Evolutionary conservation across 2,888 invertebrate species (phyloP).

Genomic region (Chorisops tibialis): DNA sequence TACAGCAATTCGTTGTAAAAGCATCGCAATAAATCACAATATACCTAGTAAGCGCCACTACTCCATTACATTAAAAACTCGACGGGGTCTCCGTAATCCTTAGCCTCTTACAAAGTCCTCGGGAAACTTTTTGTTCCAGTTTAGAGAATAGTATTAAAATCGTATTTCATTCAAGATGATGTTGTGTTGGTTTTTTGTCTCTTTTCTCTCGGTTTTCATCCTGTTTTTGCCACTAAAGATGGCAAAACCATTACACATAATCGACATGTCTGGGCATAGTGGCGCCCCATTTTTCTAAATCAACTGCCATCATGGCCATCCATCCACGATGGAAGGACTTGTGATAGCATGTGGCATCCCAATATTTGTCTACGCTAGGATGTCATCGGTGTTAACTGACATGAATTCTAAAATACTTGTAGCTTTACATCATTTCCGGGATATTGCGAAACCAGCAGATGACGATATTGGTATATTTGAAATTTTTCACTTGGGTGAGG

Average conservation of each 20-base stretch:
- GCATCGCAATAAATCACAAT: too few relatives aligned
- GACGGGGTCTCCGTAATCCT: neutral
- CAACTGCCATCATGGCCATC: slow-evolving; percentile 10
- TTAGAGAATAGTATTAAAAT: neutral
- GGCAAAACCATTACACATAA: slow-evolving; percentile 26
- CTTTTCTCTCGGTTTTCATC: too few relatives aligned
- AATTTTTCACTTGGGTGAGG: neutral
- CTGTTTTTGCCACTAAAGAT: neutral
- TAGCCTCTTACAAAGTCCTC: neutral
- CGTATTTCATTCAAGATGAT: too few relatives aligned
- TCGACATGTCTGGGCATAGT: slow-evolving; percentile 30
- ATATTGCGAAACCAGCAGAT: neutral
- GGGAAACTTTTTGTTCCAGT: neutral
- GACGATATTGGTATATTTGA: slow-evolving; percentile 1
- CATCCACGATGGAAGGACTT: neutral
- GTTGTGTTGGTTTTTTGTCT: too few relatives aligned
- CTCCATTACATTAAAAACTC: slow-evolving; percentile 1
- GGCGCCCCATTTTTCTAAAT: slow-evolving; percentile 27
- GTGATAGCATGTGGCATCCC: slow-evolving; percentile 10
- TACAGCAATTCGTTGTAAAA: too few relatives aligned
- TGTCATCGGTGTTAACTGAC: neutral
- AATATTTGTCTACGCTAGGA: neutral
- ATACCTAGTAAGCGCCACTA: too few relatives aligned
- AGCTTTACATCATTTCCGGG: neutral
- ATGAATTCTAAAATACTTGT: slow-evolving; percentile 5